Conservation (phyloP, 1,140 invertebrate species). For the Mercenaria mercenaria region DNA sequence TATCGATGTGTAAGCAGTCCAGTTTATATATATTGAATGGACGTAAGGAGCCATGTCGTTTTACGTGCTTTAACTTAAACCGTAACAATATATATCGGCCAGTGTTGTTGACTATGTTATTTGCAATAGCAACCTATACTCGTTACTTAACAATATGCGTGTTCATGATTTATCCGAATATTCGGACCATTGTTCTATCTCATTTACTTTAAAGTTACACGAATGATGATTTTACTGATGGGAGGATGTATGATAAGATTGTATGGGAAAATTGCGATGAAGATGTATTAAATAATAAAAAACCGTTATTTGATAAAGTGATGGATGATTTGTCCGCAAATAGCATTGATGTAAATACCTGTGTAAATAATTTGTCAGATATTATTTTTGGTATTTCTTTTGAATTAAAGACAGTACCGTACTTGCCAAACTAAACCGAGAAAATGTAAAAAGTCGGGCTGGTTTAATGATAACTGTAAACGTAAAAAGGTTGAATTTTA, state of each 20-base stretch:
- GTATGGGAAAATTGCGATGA: background rate
- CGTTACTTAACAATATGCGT: background rate
- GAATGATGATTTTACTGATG: no score
- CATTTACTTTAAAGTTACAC: background rate
- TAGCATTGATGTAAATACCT: background rate
- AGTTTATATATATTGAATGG: background rate
- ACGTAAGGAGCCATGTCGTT: background rate
- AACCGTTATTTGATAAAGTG: background rate
- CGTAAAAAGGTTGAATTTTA: no score
- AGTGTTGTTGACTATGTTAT: conserved; percentile 34
- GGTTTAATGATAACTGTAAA: no score
- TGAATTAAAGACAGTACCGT: background rate
- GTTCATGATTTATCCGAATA: conserved; percentile 4
- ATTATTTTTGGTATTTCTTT: conserved; percentile 28
- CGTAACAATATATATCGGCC: background rate
- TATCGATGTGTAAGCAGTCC: background rate
- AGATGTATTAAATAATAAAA: background rate
- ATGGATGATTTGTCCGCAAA: background rate
- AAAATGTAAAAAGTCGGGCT: no score
- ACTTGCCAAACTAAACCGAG: no score
- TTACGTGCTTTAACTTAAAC: conserved; percentile 3
- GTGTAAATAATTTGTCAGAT: background rate
- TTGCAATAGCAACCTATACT: background rate
- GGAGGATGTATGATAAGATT: no score
- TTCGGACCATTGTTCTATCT: conserved; percentile 6